phyloP scores from a whole-genome alignment of 2,113 vertebrate species.

The Cebus imitator region DNA sequence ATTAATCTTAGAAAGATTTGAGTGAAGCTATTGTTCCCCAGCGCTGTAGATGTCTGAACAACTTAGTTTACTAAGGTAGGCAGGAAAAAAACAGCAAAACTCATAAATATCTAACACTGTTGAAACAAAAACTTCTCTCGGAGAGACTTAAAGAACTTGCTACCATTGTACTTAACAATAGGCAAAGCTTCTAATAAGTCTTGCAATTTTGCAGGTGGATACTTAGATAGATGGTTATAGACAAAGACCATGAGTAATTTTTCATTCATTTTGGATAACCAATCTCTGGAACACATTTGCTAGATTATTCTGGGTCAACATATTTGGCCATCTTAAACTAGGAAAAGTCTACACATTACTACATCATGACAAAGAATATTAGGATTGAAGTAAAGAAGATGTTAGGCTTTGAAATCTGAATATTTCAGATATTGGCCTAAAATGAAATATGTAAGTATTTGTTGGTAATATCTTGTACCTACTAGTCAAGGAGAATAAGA shows the following conservation, averaged over 20 bases:
- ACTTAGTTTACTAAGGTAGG: not conserved
- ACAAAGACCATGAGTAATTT: not conserved
- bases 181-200: not conserved
- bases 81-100: not conserved
- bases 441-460: not conserved
- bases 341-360: not conserved
- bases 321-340: not conserved
- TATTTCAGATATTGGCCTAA: not conserved
- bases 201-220: not conserved
- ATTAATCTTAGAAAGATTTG: not conserved
- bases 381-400: not conserved
- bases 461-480: not conserved
- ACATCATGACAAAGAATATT: not conserved
- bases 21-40: not conserved
- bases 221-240: not conserved
- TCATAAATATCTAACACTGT: not conserved
- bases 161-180: not conserved
- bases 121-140: not conserved
- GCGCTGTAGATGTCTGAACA: not conserved
- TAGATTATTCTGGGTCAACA: not conserved
- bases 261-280: not conserved
- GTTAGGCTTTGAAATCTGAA: not conserved
- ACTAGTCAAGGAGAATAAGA: not conserved
- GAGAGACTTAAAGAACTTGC: not conserved
- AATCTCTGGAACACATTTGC: not conserved